Base-by-base conservation (phyloP, 2,888 invertebrate species). In the Odontothrips loti region DNA sequence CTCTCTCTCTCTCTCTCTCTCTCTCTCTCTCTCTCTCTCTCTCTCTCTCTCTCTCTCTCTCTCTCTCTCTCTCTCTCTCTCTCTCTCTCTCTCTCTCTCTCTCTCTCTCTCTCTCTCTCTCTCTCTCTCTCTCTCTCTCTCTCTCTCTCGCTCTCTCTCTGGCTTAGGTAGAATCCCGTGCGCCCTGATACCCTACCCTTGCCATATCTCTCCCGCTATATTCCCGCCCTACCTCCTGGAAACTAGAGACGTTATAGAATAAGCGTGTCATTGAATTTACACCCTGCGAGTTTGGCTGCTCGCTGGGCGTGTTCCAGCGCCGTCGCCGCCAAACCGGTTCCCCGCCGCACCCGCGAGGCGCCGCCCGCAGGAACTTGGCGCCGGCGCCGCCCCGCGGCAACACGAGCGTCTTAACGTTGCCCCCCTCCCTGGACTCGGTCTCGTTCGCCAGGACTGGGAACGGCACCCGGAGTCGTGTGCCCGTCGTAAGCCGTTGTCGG, bases 241-340 rank as follows among this genome's bases (percentile, higher is more conserved):
- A 75, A 27, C 68, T 75, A 68, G 23, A 23, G 23, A 23, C 68
- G 23, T 75, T 75, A 75, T 75, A 75, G 68, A 75, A 75, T 75
- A 75, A 75, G 27, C 68, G 68, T 75, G 68, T 75, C 68, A 75
- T 75, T 75, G 68, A 75, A 75, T 75, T 43, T 43, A 43, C 34
- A 43, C 34, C 34, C 34, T 43, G 34, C 34, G 34, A 43, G 34
- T 43, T 43, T 43, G 34, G 34, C 34, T 43, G 34, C 34, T 43
- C 34, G 34, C 34, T 6, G 34, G 17, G 15, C n/a, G 58, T 58
- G 58, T 58, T 58, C 34, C 34, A 43, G 34, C 3, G 34, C 34
- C 34, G 34, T n/a, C 17, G 51, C 51, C n/a, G 68, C 68, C 68
- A 68, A 68, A 68, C 68, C 23, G 68, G 23, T 75, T 75, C 68